A percentile compares a stretch with the other conserved stretches of the same genome.
Conservation (phyloP, 2,888 invertebrate genomes). For the Polymixis lichenea region DNA sequence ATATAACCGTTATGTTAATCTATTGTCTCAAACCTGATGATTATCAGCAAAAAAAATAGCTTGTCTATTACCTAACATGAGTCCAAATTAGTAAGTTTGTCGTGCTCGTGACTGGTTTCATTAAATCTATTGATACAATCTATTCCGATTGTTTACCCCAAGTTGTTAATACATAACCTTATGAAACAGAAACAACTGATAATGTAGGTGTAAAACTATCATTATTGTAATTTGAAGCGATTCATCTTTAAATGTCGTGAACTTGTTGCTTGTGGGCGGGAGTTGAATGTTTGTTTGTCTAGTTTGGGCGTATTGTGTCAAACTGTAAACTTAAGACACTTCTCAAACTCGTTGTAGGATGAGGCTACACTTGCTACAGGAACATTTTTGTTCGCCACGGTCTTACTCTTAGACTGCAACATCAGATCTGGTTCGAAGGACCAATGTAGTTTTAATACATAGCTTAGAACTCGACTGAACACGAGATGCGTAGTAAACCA, state of each 20-base stretch:
- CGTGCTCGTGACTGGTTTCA: slow-evolving; percentile 47
- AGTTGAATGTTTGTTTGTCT: slow-evolving; percentile 30
- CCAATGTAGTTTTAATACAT: not conserved
- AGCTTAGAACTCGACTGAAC: not conserved
- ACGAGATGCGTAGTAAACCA: not conserved
- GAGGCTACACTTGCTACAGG: not conserved
- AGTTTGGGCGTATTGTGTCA: slow-evolving; percentile 25
- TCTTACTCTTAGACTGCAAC: not conserved
- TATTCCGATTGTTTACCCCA: slow-evolving; percentile 30
- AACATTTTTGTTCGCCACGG: not conserved
- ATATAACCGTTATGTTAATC: not conserved
- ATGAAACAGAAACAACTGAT: slow-evolving; percentile 32
- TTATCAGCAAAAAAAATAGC: not conserved
- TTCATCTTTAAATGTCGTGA: slow-evolving; percentile 46
- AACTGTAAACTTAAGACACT: slow-evolving; percentile 16
- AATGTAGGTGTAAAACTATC: slow-evolving; percentile 35
- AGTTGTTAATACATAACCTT: slow-evolving; percentile 34
- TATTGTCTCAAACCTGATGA: not conserved
- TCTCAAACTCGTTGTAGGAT: not conserved
- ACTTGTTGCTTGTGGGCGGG: slow-evolving; percentile 56
- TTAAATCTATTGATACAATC: slow-evolving; percentile 39
- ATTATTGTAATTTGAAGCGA: slow-evolving; percentile 40
- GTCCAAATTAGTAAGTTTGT: slow-evolving; percentile 27
- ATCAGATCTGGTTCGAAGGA: slow-evolving; percentile 8
- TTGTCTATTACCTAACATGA: not conserved